phyloP scores from a whole-genome alignment of 2,797 vertebrate genomes.

The Steatocranus sp. region DNA sequence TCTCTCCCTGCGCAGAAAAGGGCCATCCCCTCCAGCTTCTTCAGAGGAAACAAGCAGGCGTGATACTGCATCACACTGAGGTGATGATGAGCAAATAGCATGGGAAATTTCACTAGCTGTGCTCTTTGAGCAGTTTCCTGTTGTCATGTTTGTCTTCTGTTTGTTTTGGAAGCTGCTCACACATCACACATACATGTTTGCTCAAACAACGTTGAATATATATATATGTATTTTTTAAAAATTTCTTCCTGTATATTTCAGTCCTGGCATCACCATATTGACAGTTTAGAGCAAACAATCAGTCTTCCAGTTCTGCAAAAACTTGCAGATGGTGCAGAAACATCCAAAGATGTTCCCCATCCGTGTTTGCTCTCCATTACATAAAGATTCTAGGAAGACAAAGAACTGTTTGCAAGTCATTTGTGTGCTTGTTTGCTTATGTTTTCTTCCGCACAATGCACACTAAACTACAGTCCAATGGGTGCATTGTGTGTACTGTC shows the following conservation, averaged over 20 bases:
- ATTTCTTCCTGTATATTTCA: background rate
- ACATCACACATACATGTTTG: constrained; percentile 2
- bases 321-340: constrained; percentile 8
- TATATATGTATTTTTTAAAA: background rate
- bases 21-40: background rate
- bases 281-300: constrained; percentile 25
- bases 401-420: constrained; percentile 38
- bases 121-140: constrained; percentile 18
- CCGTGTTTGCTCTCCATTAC: constrained; percentile 48
- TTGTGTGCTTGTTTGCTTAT: constrained; percentile 18
- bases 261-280: background rate
- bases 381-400: constrained; percentile 17
- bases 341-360: constrained; percentile 3
- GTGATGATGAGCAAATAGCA: constrained; percentile 34
- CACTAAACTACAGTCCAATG: background rate
- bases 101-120: background rate
- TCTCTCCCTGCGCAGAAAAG: background rate
- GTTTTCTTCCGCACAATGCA: constrained; percentile 7
- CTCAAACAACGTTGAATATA: constrained; percentile 16
- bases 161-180: constrained; percentile 24
- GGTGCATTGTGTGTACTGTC: background rate
- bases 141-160: constrained; percentile 3
- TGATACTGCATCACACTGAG: constrained; percentile 28
- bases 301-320: constrained; percentile 20
- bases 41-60: constrained; percentile 24